Conservation (phyloP, 1,140 invertebrate genomes). For the Ooceraea biroi region DNA sequence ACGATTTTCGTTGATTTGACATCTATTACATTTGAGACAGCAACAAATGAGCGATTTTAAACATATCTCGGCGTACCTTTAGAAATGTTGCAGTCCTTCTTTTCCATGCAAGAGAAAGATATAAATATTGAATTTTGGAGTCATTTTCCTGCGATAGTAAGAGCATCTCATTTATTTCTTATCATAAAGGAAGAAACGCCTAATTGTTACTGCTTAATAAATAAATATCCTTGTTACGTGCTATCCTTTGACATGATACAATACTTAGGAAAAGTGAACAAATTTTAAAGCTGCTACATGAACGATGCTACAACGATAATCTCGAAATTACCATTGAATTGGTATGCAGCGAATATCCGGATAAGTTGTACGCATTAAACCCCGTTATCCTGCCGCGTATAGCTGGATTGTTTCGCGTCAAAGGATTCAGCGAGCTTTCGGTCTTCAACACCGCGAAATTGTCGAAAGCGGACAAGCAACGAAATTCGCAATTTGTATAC, state of each 20-base stretch:
- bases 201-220: background rate
- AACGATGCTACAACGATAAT: slow-evolving; percentile 10
- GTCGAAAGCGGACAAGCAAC: slow-evolving; percentile 43
- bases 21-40: no score
- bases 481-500: slow-evolving; percentile 55
- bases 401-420: slow-evolving; percentile 39
- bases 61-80: no score
- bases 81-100: no score
- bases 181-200: background rate
- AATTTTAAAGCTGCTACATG: background rate
- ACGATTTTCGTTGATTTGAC: no score
- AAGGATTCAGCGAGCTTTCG: slow-evolving; percentile 34
- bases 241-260: background rate
- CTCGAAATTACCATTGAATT: background rate
- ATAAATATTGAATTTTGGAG: no score
- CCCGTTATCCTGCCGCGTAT: background rate
- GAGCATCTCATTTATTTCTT: background rate
- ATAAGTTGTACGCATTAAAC: slow-evolving; percentile 36
- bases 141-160: background rate
- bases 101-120: no score
- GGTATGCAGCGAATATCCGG: background rate
- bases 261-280: background rate
- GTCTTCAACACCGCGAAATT: slow-evolving; percentile 47
- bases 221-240: background rate
- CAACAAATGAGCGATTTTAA: no score